Conservation (phyloP, 64 coral and sea anemone species). For the Montipora efflorescens region DNA sequence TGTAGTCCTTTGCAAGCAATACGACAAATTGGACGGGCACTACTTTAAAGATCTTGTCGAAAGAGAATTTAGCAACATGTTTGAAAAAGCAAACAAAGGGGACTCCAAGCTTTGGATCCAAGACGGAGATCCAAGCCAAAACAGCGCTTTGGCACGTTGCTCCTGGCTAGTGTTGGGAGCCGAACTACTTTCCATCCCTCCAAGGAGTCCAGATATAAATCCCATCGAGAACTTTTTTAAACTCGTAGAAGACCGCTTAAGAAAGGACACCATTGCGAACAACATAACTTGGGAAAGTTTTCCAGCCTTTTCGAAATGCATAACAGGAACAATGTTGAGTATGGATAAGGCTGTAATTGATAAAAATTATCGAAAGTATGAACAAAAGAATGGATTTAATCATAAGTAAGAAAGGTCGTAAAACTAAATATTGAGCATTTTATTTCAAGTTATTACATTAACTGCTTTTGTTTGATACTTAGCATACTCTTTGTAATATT, state of each 20-base stretch:
- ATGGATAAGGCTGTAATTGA: conserved; percentile 10
- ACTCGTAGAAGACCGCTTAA: not conserved
- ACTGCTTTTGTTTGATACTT: conserved; percentile 34
- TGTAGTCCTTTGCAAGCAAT: not conserved
- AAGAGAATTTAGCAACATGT: not conserved
- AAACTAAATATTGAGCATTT: conserved; percentile 12
- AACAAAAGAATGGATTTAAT: conserved; percentile 9
- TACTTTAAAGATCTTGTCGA: not conserved
- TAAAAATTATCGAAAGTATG: not conserved
- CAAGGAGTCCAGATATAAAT: conserved; percentile 4
- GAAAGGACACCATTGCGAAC: not conserved
- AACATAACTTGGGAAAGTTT: conserved; percentile 28
- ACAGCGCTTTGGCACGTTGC: not conserved
- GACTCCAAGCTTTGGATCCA: not conserved
- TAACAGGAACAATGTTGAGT: not conserved
- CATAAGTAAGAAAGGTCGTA: not conserved
- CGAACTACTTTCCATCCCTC: not conserved
- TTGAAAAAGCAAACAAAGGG: not conserved
- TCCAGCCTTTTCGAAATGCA: not conserved
- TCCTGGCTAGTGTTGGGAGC: not conserved
- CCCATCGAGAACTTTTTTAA: conserved; percentile 44
- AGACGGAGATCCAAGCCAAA: too few species aligned
- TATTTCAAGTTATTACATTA: conserved; percentile 1
- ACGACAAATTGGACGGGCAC: not conserved
- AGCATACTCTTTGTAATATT: conserved; percentile 42